A percentile compares a stretch with the other conserved stretches of the same genome.
These are phyloP conservation scores for Hephaestus fuliginosus DNA, from an alignment of 2,797 vertebrate species.

Conservation along the genomic window DNA sequence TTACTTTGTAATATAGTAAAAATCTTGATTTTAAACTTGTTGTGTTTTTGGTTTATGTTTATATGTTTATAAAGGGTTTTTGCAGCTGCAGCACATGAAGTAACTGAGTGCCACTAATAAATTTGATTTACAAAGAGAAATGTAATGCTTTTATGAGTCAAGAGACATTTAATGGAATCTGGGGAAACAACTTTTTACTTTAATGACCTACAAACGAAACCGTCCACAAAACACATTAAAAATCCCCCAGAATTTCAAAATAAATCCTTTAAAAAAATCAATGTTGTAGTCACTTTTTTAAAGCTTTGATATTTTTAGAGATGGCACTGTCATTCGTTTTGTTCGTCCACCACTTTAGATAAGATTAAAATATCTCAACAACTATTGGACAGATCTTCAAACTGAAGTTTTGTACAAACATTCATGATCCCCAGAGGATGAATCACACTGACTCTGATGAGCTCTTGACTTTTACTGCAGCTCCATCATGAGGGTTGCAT, in stretches of 20 bases:
- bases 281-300: neutral
- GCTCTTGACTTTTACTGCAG: neutral
- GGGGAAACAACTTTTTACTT: neutral
- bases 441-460: neutral
- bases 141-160: neutral
- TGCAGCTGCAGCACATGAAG: neutral
- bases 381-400: neutral
- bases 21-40: neutral
- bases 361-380: neutral
- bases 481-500: no score
- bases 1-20: neutral
- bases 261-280: neutral
- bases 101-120: neutral
- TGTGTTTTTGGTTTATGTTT: neutral
- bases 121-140: neutral
- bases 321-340: neutral
- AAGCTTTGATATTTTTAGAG: neutral
- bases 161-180: neutral
- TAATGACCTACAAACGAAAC: neutral
- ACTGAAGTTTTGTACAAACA: neutral
- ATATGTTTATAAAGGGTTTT: no score
- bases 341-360: neutral
- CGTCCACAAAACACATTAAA: neutral
- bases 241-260: neutral
- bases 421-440: neutral